These are phyloP conservation scores for Ametastegia equiseti DNA, from an alignment of 2,888 invertebrate genomes.

Conservation along the genomic window DNA sequence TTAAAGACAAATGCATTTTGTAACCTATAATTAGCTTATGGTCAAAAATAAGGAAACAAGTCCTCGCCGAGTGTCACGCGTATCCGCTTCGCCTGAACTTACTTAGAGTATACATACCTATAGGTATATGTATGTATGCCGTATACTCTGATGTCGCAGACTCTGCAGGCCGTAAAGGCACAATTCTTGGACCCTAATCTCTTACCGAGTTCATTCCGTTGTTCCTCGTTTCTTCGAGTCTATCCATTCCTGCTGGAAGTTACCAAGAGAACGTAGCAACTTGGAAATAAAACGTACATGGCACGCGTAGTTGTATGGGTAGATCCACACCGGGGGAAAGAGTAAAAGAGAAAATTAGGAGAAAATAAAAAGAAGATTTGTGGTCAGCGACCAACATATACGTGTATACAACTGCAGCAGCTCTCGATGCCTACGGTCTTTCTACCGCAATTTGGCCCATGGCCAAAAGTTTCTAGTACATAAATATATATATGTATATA, in stretches of 20 bases:
- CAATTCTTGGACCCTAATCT: constrained; percentile 3
- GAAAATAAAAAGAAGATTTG: constrained; percentile 23
- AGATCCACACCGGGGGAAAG: too few relatives aligned
- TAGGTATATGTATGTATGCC: not conserved
- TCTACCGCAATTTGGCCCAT: constrained; percentile 28
- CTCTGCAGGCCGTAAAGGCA: not conserved
- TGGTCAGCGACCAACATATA: constrained; percentile 33
- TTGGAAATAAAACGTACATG: constrained; percentile 7
- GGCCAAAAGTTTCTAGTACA: constrained; percentile 37
- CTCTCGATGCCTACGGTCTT: constrained; percentile 29
- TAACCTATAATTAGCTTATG: constrained; percentile 17
- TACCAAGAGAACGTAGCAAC: constrained; percentile 9
- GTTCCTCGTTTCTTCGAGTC: not conserved
- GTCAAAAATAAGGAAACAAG: constrained; percentile 30
- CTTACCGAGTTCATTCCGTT: constrained; percentile 21
- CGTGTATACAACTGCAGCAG: not conserved
- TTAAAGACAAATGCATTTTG: constrained; percentile 26
- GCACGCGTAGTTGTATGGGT: constrained; percentile 5
- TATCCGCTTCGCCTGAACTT: constrained; percentile 18
- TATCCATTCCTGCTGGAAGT: constrained; percentile 15
- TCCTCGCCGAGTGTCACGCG: constrained; percentile 21
- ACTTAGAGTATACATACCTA: not conserved
- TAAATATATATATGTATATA: not conserved
- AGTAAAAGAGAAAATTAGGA: constrained; percentile 22
- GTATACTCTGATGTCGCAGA: not conserved